These are phyloP conservation scores for Stegodyphus mimosarum DNA, from an alignment of 1,140 invertebrate species.

Conservation along the genomic window DNA sequence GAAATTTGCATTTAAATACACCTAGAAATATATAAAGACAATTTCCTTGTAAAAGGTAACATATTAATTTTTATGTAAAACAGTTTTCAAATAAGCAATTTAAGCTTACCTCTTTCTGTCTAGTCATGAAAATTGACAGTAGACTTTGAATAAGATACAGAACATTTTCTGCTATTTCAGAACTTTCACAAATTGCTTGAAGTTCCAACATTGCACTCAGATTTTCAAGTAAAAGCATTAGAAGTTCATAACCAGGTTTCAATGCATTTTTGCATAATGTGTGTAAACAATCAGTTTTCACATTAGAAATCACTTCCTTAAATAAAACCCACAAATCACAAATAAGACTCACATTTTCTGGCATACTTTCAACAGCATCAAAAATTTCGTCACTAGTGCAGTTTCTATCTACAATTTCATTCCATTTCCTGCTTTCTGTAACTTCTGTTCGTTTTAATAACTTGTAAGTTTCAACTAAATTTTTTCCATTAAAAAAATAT, in stretches of 20 bases:
- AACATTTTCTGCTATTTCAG: conserved; percentile 8
- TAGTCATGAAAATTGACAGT: conserved; percentile 20
- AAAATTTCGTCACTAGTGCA: too few relatives aligned
- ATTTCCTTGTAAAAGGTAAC: too few relatives aligned
- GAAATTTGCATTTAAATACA: too few relatives aligned
- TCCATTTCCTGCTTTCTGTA: too few relatives aligned
- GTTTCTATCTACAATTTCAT: too few relatives aligned
- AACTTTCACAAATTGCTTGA: conserved; percentile 3
- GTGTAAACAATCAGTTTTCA: conserved; percentile 20
- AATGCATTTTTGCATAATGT: conserved; percentile 19
- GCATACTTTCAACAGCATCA: neutral
- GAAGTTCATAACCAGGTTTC: conserved; percentile 23
- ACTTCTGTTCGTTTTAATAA: too few relatives aligned
- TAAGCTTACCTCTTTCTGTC: conserved; percentile 31
- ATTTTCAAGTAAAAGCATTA: conserved; percentile 33
- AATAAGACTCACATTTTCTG: conserved; percentile 6
- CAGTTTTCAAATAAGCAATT: neutral
- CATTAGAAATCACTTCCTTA: conserved; percentile 11
- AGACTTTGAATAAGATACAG: conserved; percentile 23
- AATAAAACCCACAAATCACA: conserved; percentile 36
- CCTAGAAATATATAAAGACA: too few relatives aligned
- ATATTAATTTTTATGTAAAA: neutral
- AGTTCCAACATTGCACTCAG: conserved; percentile 16
- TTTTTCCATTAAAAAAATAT: neutral
- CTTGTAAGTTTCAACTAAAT: too few relatives aligned